Evolutionary conservation across 2,113 vertebrate species (phyloP).

Genomic region (Pheucticus melanocephalus): DNA sequence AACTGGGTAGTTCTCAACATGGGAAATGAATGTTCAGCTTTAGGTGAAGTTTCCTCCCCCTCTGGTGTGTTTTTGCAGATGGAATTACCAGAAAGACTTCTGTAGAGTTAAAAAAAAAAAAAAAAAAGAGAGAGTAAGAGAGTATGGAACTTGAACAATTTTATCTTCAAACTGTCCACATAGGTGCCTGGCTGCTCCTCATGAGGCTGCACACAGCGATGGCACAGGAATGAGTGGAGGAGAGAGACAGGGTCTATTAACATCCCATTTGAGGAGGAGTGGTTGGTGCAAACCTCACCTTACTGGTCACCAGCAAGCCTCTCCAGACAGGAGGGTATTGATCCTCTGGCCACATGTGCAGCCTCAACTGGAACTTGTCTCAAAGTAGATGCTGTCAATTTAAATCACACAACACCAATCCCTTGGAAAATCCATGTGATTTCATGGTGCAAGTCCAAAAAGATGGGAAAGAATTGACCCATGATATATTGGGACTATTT

Average conservation of each 20-base stretch:
- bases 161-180: background rate
- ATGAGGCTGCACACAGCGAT: fast-evolving
- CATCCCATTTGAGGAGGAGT: background rate
- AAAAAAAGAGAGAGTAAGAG: too few relatives aligned
- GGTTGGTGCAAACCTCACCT: background rate
- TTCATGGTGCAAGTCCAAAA: background rate
- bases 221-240: background rate
- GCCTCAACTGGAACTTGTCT: background rate
- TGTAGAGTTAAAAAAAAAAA: background rate
- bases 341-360: background rate
- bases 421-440: background rate
- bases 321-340: background rate
- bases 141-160: background rate
- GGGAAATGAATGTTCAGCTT: background rate
- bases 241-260: background rate
- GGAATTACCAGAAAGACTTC: background rate
- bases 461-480: background rate
- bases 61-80: background rate
- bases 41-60: background rate
- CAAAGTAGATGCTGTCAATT: background rate
- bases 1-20: background rate
- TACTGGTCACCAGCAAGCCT: background rate
- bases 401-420: background rate
- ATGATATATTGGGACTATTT: background rate
- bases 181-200: background rate